Percentiles rank a stretch among this genome's conserved stretches.
phyloP scores from a whole-genome alignment of 2,888 invertebrate genomes.

The Spodoptera picta region DNA sequence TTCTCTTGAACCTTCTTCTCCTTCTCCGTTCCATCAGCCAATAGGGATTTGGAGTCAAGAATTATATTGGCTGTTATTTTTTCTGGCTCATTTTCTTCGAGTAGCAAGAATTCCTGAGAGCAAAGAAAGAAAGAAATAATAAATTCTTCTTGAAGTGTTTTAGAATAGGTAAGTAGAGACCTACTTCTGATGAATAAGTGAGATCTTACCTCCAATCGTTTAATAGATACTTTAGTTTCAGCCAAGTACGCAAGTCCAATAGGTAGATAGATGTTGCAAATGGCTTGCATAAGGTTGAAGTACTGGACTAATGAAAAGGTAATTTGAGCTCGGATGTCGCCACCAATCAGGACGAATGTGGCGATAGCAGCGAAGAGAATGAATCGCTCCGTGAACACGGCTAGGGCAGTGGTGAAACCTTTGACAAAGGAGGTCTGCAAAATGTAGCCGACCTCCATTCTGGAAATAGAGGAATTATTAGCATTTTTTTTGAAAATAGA shows the following conservation, averaged over 20 bases:
- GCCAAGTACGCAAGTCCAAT: conserved; percentile 89
- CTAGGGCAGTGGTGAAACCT: conserved; percentile 90
- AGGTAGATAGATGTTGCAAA: conserved; percentile 90
- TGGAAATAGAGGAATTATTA: conserved; percentile 62
- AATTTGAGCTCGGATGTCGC: conserved; percentile 88
- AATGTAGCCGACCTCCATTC: conserved; percentile 91
- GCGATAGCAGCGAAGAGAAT: conserved; percentile 94
- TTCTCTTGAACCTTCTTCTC: conserved; percentile 19
- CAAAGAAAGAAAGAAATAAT: conserved; percentile 5
- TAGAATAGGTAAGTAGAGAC: too few relatives aligned
- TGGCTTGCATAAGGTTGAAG: conserved; percentile 91
- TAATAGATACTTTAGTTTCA: conserved; percentile 90
- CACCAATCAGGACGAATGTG: conserved; percentile 91
- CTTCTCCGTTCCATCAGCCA: conserved; percentile 30
- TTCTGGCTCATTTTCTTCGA: conserved; percentile 77
- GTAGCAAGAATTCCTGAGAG: conserved; percentile 78
- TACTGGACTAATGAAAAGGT: conserved; percentile 94
- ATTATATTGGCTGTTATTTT: conserved; percentile 41
- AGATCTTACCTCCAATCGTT: conserved; percentile 88
- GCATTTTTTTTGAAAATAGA: neutral
- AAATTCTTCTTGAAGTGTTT: too few relatives aligned
- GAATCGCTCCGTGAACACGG: conserved; percentile 95
- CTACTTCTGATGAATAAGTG: too few relatives aligned
- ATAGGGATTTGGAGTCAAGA: conserved; percentile 28
- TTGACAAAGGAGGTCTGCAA: conserved; percentile 90